These are phyloP conservation scores for Melipona beecheii DNA, from an alignment of 2,888 invertebrate genomes.

Conservation along the genomic window DNA sequence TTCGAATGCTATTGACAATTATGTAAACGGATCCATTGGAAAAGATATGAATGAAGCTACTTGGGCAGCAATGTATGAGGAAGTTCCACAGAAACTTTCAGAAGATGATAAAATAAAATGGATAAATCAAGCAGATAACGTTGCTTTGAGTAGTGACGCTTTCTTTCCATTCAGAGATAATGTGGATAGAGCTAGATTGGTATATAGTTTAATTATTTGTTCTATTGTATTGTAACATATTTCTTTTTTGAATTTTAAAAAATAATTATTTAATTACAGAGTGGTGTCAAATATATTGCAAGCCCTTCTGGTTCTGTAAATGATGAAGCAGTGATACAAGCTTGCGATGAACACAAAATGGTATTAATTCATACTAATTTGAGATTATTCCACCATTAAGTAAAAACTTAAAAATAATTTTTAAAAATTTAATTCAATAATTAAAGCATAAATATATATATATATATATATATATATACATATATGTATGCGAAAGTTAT, in stretches of 20 bases:
- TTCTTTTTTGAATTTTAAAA: background rate
- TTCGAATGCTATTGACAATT: slow-evolving; percentile 98
- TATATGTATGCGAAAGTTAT: background rate
- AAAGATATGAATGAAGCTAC: slow-evolving; percentile 92
- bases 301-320: slow-evolving; percentile 98
- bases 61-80: slow-evolving; percentile 91
- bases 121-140: slow-evolving; percentile 89
- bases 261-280: slow-evolving; percentile 87
- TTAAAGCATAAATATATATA: background rate
- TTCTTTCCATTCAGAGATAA: slow-evolving; percentile 99
- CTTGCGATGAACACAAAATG: slow-evolving; percentile 96
- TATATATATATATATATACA: background rate
- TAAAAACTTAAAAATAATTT: background rate
- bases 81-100: slow-evolving; percentile 90
- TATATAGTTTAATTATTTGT: slow-evolving; percentile 81
- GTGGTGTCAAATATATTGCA: slow-evolving; percentile 96
- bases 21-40: slow-evolving; percentile 95
- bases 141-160: slow-evolving; percentile 97
- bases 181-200: slow-evolving; percentile 95
- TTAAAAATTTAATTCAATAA: background rate
- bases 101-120: slow-evolving; percentile 88
- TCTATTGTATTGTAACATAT: slow-evolving; percentile 2
- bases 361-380: slow-evolving; percentile 94
- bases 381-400: slow-evolving; percentile 96
- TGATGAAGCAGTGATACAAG: slow-evolving; percentile 94